These are phyloP conservation scores for Sesia apiformis DNA, from an alignment of 2,888 invertebrate species.

Conservation along the genomic window DNA sequence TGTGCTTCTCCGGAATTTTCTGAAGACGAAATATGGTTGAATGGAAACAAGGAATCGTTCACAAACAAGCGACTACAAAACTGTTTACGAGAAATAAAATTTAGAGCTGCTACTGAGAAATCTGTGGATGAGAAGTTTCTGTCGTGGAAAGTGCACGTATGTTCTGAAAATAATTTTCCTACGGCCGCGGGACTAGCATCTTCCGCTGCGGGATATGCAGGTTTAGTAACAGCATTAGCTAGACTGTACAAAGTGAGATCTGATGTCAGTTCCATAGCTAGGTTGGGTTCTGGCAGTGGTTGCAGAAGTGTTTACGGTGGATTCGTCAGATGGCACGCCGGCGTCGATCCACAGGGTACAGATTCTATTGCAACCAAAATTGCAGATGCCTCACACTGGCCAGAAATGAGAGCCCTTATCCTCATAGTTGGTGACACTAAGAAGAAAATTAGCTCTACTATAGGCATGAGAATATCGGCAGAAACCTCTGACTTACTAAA, in stretches of 20 bases:
- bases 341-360: slow-evolving; percentile 75
- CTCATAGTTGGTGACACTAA: slow-evolving; percentile 88
- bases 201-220: slow-evolving; percentile 98
- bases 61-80: slow-evolving; percentile 82
- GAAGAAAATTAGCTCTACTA: slow-evolving; percentile 90
- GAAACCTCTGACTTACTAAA: slow-evolving; percentile 88
- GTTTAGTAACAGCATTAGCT: slow-evolving; percentile 87
- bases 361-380: slow-evolving; percentile 88
- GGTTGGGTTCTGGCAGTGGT: slow-evolving; percentile 95
- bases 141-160: slow-evolving; percentile 85
- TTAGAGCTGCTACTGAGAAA: slow-evolving; percentile 44
- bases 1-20: slow-evolving; percentile 81
- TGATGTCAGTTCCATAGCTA: slow-evolving; percentile 84
- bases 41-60: slow-evolving; percentile 86
- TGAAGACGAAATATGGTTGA: slow-evolving; percentile 90
- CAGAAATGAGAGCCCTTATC: slow-evolving; percentile 90
- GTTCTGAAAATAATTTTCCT: slow-evolving; percentile 97
- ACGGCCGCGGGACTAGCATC: slow-evolving; percentile 98
- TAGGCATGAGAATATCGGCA: slow-evolving; percentile 89
- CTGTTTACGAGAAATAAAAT: slow-evolving; percentile 76
- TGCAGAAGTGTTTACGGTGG: slow-evolving; percentile 96
- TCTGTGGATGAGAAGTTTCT: slow-evolving; percentile 57
- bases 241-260: slow-evolving; percentile 82
- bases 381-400: slow-evolving; percentile 86
- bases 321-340: slow-evolving; percentile 94